Base-by-base conservation (phyloP, 2,113 vertebrate species). In the Podarcis cretensis region DNA sequence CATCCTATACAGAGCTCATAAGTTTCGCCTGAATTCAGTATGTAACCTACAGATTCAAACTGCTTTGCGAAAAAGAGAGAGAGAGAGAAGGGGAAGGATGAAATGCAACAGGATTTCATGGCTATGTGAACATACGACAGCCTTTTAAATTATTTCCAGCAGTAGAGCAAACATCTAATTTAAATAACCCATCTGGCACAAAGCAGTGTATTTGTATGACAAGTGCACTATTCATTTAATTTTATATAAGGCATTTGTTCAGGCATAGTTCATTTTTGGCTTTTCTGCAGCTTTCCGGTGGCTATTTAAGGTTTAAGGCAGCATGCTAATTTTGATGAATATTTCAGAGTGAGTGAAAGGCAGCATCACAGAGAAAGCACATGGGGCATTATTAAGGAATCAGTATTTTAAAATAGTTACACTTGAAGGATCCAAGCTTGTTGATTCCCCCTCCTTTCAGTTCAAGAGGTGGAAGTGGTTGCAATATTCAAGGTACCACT, bases 141-240 rank as follows among this genome's bases (percentile, higher is more conserved):
- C 57, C 2, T 81, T 75, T 85, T 54, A 65, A 81, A 81, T 81
- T 89, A 81, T 85, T 88, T 76, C 48, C 65, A 75, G 69, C 37
- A 59, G 5, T 25, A 81, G 63, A 65, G 16, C 43, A 86, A 78
- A 25, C 30, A 63, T 54, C 68, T 59, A 90, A 57, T 43, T 78
- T n/a, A 80, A 73, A 54, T 83, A 78, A 76, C 83, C 30, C 57
- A n/a, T 88, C 75, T 86, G 79, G 20, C 43, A 69, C 40, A 84
- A 83, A 86, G 57, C 37, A 59, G 6, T 43, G 54, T 8, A 74
- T 40, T 27, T 43, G 14, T 83, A 74, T 63, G 75, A 81, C 68
- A 75, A 25, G 77, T 48, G 4, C 9, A 74, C n/a, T 81, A 81
- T 85, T 57, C 43, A 63, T 85, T 65, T 76, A 77, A 76, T 75